Evolutionary conservation across 1,140 invertebrate genomes (phyloP), one percentile per base, ranked within the genome.

Genomic region (Hermatobates lingyangjiaoensis): DNA sequence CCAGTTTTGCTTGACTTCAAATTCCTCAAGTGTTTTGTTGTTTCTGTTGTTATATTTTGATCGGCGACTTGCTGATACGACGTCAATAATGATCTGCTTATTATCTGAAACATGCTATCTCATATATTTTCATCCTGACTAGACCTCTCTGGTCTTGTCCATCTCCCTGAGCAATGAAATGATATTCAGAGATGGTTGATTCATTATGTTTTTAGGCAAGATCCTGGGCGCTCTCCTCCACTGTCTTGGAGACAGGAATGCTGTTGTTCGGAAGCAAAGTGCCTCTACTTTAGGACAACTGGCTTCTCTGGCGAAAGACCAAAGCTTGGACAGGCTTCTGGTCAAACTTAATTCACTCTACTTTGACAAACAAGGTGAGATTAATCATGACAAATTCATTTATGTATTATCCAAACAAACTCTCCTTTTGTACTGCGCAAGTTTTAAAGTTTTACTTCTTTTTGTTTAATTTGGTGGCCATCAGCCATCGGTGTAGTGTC

Each of bases 321-420:
- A 80, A 56, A 90, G 84, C 60, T 71, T 89, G 44, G 84, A 88
- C 57, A 92, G 88, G 61, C 64, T 95, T 12, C 80, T 93, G 61
- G 72, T 73, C 55, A 90, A 81, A 62, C 68, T 93, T 44, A 76
- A 81, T 54, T 74, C 71, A 18, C 79, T 87, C 68, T 93, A 90
- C 62, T 74, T 84, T 59, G 79, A 83, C 59, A 72, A 75, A 62
- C 78, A 83, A 71, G 75, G 71, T 72, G 60, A 34, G 27, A 7
- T 34, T 49, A 48, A 25, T 23, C 27, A 26, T 5, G 52, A 44
- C 10, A 38, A 38, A 38, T n/a, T 38, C 10, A 38, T 38, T 38
- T 38, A 12, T 38, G n/a, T n/a, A n/a, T n/a, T n/a, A n/a, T n/a
- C n/a, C n/a, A n/a, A n/a, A n/a, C n/a, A 38, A 38, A n/a, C 30